These are phyloP conservation scores for Thereva nobilitata DNA, from an alignment of 2,888 invertebrate genomes.

Conservation along the genomic window DNA sequence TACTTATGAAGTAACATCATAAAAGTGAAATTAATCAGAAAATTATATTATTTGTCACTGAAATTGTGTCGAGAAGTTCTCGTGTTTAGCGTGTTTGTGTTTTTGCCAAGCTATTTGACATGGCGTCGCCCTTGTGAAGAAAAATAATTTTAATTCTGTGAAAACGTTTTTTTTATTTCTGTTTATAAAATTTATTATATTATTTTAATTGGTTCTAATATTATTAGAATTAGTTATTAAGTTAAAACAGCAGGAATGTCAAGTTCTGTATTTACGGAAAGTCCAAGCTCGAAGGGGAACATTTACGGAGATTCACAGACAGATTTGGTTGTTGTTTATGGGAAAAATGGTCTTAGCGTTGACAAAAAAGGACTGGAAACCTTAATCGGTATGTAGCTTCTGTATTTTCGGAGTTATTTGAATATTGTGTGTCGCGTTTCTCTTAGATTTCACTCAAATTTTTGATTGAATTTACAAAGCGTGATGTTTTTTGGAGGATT, in stretches of 20 bases:
- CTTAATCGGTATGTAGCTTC: conserved; percentile 70
- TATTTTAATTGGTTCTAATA: too few relatives aligned
- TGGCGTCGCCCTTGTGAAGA: conserved; percentile 26
- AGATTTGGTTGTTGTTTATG: conserved; percentile 77
- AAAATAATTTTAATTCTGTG: conserved; percentile 17
- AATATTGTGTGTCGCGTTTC: background rate
- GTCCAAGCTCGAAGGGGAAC: conserved; percentile 43
- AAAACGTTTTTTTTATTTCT: conserved; percentile 3
- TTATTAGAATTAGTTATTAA: too few relatives aligned
- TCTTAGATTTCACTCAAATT: background rate
- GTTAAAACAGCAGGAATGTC: conserved; percentile 47
- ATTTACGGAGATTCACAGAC: conserved; percentile 44
- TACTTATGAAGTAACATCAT: background rate
- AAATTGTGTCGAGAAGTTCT: background rate
- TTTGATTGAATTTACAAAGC: too few relatives aligned
- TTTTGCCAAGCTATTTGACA: conserved; percentile 29
- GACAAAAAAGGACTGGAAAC: conserved; percentile 80
- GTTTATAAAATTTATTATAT: too few relatives aligned
- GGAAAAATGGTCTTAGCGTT: conserved; percentile 83
- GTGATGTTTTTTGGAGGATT: too few relatives aligned
- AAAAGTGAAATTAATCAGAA: background rate
- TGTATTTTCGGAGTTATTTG: background rate
- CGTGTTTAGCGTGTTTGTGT: conserved; percentile 25
- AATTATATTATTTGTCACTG: background rate
- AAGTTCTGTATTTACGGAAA: conserved; percentile 56